phyloP scores from a whole-genome alignment of 2,113 vertebrate genomes.

The Syrmaticus mikado region DNA sequence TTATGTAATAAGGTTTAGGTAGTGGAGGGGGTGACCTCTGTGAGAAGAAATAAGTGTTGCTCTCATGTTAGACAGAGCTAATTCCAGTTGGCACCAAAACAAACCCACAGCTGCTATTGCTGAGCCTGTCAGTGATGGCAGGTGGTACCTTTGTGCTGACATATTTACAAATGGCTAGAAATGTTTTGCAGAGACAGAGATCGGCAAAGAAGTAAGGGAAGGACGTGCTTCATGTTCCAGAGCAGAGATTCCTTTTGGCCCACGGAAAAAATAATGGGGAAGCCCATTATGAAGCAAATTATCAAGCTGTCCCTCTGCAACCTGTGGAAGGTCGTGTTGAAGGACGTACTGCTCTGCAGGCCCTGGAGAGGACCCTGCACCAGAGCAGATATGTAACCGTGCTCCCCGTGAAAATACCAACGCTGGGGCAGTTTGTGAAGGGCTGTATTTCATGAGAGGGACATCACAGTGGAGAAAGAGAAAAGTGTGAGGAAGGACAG shows the following conservation, averaged over 20 bases:
- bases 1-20: background rate
- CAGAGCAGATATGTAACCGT: background rate
- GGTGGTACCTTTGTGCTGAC: background rate
- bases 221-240: background rate
- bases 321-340: background rate
- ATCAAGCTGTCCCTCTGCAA: background rate
- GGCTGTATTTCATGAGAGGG: background rate
- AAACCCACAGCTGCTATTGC: background rate
- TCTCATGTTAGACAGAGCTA: background rate
- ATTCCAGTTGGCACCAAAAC: background rate
- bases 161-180: background rate
- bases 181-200: background rate
- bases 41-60: background rate
- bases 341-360: background rate
- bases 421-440: background rate
- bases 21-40: background rate
- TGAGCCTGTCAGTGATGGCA: rapidly evolving
- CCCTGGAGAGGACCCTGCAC: background rate
- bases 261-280: background rate
- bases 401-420: background rate
- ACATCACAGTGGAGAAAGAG: background rate
- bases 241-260: background rate
- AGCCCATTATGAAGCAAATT: no score
- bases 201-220: background rate
- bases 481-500: background rate